Evolutionary conservation across 2,888 invertebrate genomes (phyloP).

Genomic region (Ceratothoa steindachneri): DNA sequence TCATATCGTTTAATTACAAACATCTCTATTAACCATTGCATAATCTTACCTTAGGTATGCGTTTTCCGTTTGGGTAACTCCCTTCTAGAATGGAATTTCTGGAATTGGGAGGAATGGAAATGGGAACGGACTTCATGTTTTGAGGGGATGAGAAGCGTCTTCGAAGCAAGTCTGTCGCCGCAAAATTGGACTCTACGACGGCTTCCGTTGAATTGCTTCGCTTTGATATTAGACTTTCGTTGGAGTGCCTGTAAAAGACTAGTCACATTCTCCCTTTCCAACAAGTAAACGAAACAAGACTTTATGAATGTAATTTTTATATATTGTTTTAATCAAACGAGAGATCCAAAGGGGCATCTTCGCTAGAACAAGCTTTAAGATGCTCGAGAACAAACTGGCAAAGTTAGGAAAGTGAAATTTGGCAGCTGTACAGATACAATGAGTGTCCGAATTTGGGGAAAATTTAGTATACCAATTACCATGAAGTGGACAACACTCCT

Average conservation of each 20-base stretch:
- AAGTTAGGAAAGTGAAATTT: no score
- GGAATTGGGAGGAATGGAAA: not conserved
- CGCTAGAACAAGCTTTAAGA: no score
- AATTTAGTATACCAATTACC: no score
- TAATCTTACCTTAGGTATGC: not conserved
- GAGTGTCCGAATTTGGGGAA: no score
- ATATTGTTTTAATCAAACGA: no score
- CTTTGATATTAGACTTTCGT: not conserved
- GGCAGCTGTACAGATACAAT: no score
- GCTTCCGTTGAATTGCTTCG: not conserved
- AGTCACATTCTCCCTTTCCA: not conserved
- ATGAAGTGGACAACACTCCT: no score
- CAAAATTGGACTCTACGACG: not conserved
- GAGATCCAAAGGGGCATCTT: no score
- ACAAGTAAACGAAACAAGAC: no score
- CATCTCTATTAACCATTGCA: not conserved
- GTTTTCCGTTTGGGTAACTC: not conserved
- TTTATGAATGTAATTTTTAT: no score
- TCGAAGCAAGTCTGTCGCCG: not conserved
- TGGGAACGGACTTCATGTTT: not conserved
- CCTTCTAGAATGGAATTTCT: not conserved
- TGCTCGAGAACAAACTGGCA: no score
- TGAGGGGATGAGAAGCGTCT: not conserved
- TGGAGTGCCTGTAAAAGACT: not conserved
- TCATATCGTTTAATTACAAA: no score